These are phyloP conservation scores for Xyrichtys novacula DNA, from an alignment of 2,797 vertebrate genomes.

Conservation along the genomic window DNA sequence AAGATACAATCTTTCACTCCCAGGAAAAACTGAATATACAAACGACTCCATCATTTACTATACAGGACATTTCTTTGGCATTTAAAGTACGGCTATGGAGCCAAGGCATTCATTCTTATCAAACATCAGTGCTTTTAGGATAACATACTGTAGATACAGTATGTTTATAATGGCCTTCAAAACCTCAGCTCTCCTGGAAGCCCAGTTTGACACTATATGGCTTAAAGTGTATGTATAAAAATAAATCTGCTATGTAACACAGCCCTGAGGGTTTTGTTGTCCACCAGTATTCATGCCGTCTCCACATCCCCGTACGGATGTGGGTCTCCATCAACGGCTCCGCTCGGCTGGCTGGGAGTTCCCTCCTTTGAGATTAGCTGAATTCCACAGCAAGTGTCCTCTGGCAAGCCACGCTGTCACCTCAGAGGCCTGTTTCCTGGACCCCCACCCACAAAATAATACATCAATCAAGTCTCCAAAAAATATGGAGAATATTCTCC, in stretches of 20 bases:
- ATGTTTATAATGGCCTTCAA: constrained; percentile 91
- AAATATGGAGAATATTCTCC: constrained; percentile 99
- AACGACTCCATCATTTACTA: constrained; percentile 60
- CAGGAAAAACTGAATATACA: constrained; percentile 72
- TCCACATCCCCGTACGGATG: constrained; percentile 86
- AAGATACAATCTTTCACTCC: constrained; percentile 72
- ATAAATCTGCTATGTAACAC: constrained; percentile 92
- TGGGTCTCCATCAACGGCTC: constrained; percentile 84
- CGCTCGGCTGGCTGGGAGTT: constrained; percentile 65
- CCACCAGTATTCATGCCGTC: constrained; percentile 87
- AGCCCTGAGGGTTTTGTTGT: constrained; percentile 96
- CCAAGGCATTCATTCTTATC: constrained; percentile 80
- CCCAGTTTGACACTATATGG: constrained; percentile 85
- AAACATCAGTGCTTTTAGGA: constrained; percentile 97
- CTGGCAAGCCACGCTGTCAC: constrained; percentile 84
- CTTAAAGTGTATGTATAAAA: constrained; percentile 93
- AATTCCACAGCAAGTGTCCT: constrained; percentile 84
- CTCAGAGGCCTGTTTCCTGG: constrained; percentile 83
- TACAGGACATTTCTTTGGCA: constrained; percentile 72
- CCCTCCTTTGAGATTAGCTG: constrained; percentile 79
- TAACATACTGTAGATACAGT: constrained; percentile 85
- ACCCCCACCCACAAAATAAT: constrained; percentile 83
- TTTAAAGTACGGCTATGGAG: constrained; percentile 67
- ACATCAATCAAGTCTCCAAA: constrained; percentile 91
- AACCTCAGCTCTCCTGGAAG: constrained; percentile 82